Base-by-base conservation (phyloP, 1,140 invertebrate species). In the Drosophila gunungcola region DNA sequence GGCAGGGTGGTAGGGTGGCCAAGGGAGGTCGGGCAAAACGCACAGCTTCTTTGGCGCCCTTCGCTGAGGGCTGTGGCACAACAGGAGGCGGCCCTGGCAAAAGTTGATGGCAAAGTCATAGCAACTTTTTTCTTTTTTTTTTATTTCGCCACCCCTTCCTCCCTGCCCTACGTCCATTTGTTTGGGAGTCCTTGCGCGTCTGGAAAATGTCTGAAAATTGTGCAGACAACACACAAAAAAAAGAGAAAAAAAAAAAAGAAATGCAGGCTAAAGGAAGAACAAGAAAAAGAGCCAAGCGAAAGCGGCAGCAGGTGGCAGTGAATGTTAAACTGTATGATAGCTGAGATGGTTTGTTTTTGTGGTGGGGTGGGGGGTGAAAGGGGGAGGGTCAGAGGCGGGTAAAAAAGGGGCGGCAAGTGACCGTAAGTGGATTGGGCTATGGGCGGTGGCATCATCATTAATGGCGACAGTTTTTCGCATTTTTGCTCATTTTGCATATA, bases 181-280 rank as follows among this genome's bases (percentile, higher is more conserved):
- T 83, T 80, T 85, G 62, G 58, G 69, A 64, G 75, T 65, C 62
- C 54, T 70, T 85, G 69, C 73, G 65, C 77, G 84, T 89, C 84
- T 89, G 84, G 84, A 89, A 89, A 89, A 89, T 89, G 84, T 89
- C 84, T 89, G 84, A 89, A 89, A 89, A 89, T 90, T 86, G 68
- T 63, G 72, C 83, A 83, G 83, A 86, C 83, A 88, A 85, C 78
- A 82, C 55, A 43, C 42, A 70, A 49, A 75, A 75, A 64, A 64
- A 69, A 49, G 43, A 10, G 13, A 42, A 13, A 45, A 16, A 21
- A 9, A 55, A 45, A 32, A 51, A 32, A 32, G 3, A 54, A 46
- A 68, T 34, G 49, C 39, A 68, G 63, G 36, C 46, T 29, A 38
- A 13, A 53, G 62, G 36, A 55, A 68, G 63, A 54, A 67, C 25